Percentiles rank a stretch among this genome's conserved stretches.
These are phyloP conservation scores for Tachyglossus aculeatus DNA, from an alignment of 2,797 vertebrate genomes.

Conservation along the genomic window DNA sequence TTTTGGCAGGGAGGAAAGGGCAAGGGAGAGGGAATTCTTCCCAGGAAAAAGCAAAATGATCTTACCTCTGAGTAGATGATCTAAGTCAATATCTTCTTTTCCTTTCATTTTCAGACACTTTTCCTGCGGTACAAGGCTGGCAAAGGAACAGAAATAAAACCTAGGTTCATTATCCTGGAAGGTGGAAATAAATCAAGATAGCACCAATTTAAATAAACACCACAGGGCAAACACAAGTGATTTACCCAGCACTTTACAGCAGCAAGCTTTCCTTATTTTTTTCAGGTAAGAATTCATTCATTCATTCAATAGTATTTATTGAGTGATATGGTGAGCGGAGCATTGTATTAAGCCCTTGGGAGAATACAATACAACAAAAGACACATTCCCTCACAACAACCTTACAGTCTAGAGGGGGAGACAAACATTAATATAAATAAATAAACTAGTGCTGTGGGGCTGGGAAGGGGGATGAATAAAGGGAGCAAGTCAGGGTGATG, in stretches of 20 bases:
- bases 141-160: conserved; percentile 65
- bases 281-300: too few relatives aligned
- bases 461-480: too few relatives aligned
- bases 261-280: conserved; percentile 26
- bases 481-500: too few relatives aligned
- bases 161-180: conserved; percentile 66
- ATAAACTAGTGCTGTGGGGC: too few relatives aligned
- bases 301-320: too few relatives aligned
- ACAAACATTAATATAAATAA: too few relatives aligned
- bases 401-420: too few relatives aligned
- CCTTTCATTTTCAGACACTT: conserved; percentile 77
- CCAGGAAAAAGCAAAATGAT: neutral
- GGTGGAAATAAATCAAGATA: conserved; percentile 66
- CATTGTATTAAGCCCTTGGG: too few relatives aligned
- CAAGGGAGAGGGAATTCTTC: neutral
- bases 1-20: too few relatives aligned
- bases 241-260: conserved; percentile 40
- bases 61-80: conserved; percentile 68
- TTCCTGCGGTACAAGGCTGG: conserved; percentile 69
- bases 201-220: conserved; percentile 67
- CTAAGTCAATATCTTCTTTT: conserved; percentile 69
- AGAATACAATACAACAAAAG: too few relatives aligned
- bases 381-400: too few relatives aligned
- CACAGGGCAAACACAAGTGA: conserved; percentile 40
- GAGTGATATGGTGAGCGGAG: too few relatives aligned